phyloP scores from a whole-genome alignment of 2,888 invertebrate species.

The Pachydiplax longipennis region DNA sequence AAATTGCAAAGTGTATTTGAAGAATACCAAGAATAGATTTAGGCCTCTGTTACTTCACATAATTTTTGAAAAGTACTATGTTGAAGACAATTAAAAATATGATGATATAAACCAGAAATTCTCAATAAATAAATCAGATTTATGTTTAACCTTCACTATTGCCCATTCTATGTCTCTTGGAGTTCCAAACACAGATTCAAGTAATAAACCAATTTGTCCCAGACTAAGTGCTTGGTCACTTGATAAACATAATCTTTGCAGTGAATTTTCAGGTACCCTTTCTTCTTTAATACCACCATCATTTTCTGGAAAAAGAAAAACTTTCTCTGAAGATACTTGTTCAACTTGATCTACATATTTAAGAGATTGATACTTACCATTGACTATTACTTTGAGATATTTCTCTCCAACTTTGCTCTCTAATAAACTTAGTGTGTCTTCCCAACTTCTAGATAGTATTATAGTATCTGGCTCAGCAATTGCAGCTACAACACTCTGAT shows the following conservation, averaged over 20 bases:
- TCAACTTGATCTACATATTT: too few relatives aligned
- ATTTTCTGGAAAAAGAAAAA: neutral
- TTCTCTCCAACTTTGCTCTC: slow-evolving; percentile 56
- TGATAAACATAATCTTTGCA: slow-evolving; percentile 64
- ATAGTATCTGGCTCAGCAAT: slow-evolving; percentile 79
- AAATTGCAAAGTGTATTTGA: too few relatives aligned
- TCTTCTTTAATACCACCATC: slow-evolving; percentile 60
- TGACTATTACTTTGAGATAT: neutral
- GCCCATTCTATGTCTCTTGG: slow-evolving; percentile 87
- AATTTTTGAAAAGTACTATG: too few relatives aligned
- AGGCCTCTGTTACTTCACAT: too few relatives aligned
- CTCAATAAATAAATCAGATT: neutral
- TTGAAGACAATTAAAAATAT: neutral
- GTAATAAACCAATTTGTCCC: slow-evolving; percentile 65
- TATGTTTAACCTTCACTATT: slow-evolving; percentile 62
- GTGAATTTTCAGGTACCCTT: slow-evolving; percentile 48
- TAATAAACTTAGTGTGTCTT: slow-evolving; percentile 61
- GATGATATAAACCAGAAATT: neutral
- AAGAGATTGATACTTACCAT: slow-evolving; percentile 50
- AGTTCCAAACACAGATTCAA: slow-evolving; percentile 74
- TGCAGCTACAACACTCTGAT: slow-evolving; percentile 81
- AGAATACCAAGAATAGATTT: too few relatives aligned
- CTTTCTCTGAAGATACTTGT: too few relatives aligned
- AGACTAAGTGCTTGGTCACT: slow-evolving; percentile 66
- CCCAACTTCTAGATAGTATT: slow-evolving; percentile 63